phyloP scores from a whole-genome alignment of 1,140 invertebrate species.

The Drosophila saltans region DNA sequence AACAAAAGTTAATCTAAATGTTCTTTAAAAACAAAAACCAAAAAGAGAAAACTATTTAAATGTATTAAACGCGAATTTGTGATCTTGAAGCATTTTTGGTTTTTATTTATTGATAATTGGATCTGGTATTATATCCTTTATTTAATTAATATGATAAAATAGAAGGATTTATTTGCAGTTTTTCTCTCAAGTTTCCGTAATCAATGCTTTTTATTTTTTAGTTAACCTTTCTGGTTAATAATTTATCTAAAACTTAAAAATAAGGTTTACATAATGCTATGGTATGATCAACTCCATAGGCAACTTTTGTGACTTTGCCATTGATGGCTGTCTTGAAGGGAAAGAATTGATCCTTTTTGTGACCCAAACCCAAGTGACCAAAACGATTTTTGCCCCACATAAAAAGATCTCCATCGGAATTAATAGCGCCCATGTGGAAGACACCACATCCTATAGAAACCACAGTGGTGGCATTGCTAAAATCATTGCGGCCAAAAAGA shows the following conservation, averaged over 20 bases:
- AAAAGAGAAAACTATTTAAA: slow-evolving; percentile 57
- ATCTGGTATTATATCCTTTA: no score
- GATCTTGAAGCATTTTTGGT: slow-evolving; percentile 45
- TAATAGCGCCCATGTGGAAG: slow-evolving; percentile 91
- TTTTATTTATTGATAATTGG: not conserved
- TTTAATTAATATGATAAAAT: slow-evolving; percentile 36
- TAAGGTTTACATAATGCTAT: slow-evolving; percentile 90
- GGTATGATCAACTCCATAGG: slow-evolving; percentile 94
- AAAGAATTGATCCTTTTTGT: slow-evolving; percentile 92
- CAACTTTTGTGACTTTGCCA: slow-evolving; percentile 88
- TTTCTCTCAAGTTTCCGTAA: not conserved
- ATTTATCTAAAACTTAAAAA: slow-evolving; percentile 79
- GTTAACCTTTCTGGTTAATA: not conserved
- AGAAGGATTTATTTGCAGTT: no score
- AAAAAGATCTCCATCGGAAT: slow-evolving; percentile 91
- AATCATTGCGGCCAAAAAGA: slow-evolving; percentile 93
- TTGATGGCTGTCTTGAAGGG: slow-evolving; percentile 92
- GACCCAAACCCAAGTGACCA: slow-evolving; percentile 92
- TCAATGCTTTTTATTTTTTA: slow-evolving; percentile 9
- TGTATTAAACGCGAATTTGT: slow-evolving; percentile 82
- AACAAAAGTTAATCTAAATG: slow-evolving; percentile 76
- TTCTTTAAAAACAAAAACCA: slow-evolving; percentile 59
- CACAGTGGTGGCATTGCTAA: slow-evolving; percentile 88
- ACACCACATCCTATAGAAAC: slow-evolving; percentile 89
- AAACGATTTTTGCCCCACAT: slow-evolving; percentile 95